These are phyloP conservation scores for Patella vulgata DNA, from an alignment of 1,140 invertebrate genomes.

Conservation along the genomic window DNA sequence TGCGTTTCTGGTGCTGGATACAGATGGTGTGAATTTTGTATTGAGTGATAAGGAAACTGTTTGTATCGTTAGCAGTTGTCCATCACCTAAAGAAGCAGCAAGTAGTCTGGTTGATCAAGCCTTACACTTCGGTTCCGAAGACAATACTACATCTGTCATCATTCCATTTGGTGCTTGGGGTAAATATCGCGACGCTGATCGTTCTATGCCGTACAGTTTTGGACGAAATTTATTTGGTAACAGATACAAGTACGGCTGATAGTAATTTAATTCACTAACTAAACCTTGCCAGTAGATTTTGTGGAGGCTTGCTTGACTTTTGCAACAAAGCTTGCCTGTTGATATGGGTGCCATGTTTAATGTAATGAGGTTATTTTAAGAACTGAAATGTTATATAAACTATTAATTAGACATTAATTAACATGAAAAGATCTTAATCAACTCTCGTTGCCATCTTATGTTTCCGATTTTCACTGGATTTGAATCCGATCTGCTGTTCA, in stretches of 20 bases:
- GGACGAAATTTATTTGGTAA: slow-evolving; percentile 50
- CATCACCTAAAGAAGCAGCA: slow-evolving; percentile 68
- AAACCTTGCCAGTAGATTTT: too few species aligned
- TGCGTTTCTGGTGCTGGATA: slow-evolving; percentile 70
- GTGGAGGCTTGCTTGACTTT: too few species aligned
- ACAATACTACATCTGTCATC: slow-evolving; percentile 70
- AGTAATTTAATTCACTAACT: too few species aligned
- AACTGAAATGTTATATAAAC: too few species aligned
- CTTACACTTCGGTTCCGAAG: slow-evolving; percentile 70
- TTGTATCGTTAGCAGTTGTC: slow-evolving; percentile 67
- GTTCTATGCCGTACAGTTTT: slow-evolving; percentile 53
- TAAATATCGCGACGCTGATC: slow-evolving; percentile 60
- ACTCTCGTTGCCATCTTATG: too few species aligned
- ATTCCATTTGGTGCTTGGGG: slow-evolving; percentile 73
- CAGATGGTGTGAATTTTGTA: slow-evolving; percentile 71
- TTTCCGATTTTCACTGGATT: too few species aligned
- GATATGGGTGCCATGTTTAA: too few species aligned
- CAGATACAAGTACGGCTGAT: slow-evolving; percentile 10
- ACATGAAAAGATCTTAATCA: too few species aligned
- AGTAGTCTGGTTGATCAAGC: slow-evolving; percentile 70
- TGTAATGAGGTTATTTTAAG: too few species aligned
- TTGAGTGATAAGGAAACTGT: slow-evolving; percentile 71
- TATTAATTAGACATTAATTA: too few species aligned
- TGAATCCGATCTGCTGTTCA: too few species aligned
- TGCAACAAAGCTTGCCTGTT: too few species aligned